Evolutionary conservation across 2,113 vertebrate genomes (phyloP).

Genomic region (Callionymus lyra): DNA sequence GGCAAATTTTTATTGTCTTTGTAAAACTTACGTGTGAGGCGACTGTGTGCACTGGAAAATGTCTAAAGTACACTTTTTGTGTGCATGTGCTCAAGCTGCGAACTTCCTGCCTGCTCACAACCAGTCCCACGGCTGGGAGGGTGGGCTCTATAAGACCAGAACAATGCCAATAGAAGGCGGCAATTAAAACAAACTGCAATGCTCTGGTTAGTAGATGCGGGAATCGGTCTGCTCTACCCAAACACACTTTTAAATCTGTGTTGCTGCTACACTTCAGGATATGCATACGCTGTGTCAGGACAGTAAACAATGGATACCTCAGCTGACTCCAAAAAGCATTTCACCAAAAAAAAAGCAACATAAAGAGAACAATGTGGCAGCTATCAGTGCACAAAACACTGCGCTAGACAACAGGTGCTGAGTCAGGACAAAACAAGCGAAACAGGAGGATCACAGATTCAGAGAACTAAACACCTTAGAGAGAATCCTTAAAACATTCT

Average conservation of each 20-base stretch:
- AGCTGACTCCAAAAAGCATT: constrained; percentile 16
- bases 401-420: constrained; percentile 50
- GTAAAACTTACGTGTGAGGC: constrained; percentile 46
- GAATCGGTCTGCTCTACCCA: constrained; percentile 12
- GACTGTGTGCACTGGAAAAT: constrained; percentile 9
- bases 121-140: constrained; percentile 55
- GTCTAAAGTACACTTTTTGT: constrained; percentile 17
- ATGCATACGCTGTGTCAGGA: constrained; percentile 29
- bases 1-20: constrained; percentile 57
- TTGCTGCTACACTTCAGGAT: too few relatives aligned
- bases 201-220: constrained; percentile 44
- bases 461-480: constrained; percentile 34
- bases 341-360: constrained; percentile 32
- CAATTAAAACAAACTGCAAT: constrained; percentile 59
- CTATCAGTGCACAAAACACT: constrained; percentile 24
- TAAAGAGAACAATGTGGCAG: constrained; percentile 28
- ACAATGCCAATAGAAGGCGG: constrained; percentile 58
- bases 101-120: constrained; percentile 50
- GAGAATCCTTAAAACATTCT: constrained; percentile 34
- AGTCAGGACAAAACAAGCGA: constrained; percentile 42
- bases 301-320: constrained; percentile 29
- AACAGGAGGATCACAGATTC: constrained; percentile 14
- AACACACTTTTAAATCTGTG: constrained; percentile 5
- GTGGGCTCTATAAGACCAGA: constrained; percentile 51
- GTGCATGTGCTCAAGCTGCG: constrained; percentile 30